Percentiles rank a stretch among this genome's conserved stretches.
These are phyloP conservation scores for Mus pahari DNA, from an alignment of 2,113 vertebrate species.

Conservation along the genomic window DNA sequence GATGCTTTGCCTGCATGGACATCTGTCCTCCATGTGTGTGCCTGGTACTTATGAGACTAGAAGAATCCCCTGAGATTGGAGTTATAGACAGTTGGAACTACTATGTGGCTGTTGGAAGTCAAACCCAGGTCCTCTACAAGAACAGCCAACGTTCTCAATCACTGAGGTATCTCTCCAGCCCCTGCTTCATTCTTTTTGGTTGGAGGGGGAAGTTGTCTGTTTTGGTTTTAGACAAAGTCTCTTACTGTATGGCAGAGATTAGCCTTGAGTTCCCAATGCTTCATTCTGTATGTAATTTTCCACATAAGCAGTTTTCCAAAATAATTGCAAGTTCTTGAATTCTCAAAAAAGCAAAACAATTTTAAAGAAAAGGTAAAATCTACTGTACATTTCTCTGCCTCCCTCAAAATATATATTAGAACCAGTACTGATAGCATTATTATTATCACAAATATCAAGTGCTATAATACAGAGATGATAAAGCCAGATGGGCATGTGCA, in stretches of 20 bases:
- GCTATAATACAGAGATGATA: not conserved
- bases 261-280: not conserved
- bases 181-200: not conserved
- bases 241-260: not conserved
- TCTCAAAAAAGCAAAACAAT: not conserved
- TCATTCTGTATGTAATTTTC: constrained; percentile 14
- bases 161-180: not conserved
- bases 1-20: not conserved
- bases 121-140: not conserved
- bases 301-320: not conserved
- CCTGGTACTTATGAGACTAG: not conserved
- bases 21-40: not conserved
- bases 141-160: not conserved
- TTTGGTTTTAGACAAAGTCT: not conserved
- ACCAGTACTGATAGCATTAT: not conserved
- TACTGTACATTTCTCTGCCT: constrained; percentile 33
- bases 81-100: not conserved
- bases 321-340: not conserved
- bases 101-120: not conserved
- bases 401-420: constrained; percentile 27
- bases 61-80: not conserved
- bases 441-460: not conserved
- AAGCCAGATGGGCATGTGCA: not conserved
- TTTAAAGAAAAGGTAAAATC: not conserved
- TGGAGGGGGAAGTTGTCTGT: not conserved